Conservation (phyloP, 2,888 invertebrate genomes). For the Pelosia muscerda region DNA sequence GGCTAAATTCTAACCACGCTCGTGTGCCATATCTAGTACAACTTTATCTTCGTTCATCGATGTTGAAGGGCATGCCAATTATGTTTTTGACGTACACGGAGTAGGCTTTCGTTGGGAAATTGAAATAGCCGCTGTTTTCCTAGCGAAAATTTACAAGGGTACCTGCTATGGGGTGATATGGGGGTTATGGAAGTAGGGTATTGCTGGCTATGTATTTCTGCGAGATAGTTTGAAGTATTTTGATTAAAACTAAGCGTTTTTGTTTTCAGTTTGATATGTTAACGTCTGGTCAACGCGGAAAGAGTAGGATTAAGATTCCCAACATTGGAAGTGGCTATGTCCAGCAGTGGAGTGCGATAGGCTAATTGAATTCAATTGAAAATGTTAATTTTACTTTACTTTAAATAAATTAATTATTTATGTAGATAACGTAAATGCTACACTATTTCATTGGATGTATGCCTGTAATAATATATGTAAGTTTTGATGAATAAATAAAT, state of each 20-base stretch:
- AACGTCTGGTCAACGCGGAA: too few species aligned
- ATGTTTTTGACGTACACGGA: slow-evolving; percentile 75
- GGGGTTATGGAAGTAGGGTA: slow-evolving; percentile 3
- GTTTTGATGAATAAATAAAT: too few species aligned
- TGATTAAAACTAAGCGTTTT: neutral
- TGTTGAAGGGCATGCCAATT: slow-evolving; percentile 77
- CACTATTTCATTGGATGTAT: too few species aligned
- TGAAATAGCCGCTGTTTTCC: slow-evolving; percentile 64
- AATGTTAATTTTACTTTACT: too few species aligned
- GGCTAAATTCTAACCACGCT: neutral
- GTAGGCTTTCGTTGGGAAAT: slow-evolving; percentile 68
- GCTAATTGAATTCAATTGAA: too few species aligned
- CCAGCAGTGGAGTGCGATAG: too few species aligned
- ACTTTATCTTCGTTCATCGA: slow-evolving; percentile 39
- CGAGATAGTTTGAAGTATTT: slow-evolving; percentile 6
- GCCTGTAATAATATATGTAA: too few species aligned
- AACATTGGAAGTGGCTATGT: too few species aligned
- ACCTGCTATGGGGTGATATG: slow-evolving; percentile 17
- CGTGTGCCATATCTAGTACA: slow-evolving; percentile 44
- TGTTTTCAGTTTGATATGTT: neutral
- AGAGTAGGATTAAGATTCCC: too few species aligned
- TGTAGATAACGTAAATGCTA: too few species aligned
- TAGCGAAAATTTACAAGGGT: slow-evolving; percentile 60
- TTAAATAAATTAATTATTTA: too few species aligned
- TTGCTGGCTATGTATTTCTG: slow-evolving; percentile 12